A percentile compares a stretch with the other conserved stretches of the same genome.
These are phyloP conservation scores for Allobates femoralis DNA, from an alignment of 2,797 vertebrate genomes.

Conservation along the genomic window DNA sequence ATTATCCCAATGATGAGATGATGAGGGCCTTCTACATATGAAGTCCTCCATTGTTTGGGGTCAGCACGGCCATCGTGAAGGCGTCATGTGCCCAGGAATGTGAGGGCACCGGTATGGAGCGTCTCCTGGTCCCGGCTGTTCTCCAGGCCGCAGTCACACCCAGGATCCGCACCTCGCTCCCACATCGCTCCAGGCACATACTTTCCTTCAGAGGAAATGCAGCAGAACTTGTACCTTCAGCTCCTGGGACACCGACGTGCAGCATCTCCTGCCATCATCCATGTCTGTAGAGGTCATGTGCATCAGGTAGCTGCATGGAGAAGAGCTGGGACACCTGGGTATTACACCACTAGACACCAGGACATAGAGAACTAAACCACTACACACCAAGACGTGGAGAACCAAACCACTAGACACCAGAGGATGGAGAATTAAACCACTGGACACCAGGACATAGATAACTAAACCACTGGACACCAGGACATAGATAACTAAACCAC, in stretches of 20 bases:
- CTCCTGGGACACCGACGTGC: background rate
- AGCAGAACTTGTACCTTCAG: background rate
- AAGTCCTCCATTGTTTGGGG: background rate
- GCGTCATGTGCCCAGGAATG: slow-evolving; percentile 27
- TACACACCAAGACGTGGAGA: no score
- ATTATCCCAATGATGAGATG: no score
- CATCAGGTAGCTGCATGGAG: background rate
- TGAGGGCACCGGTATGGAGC: background rate
- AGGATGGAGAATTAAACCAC: background rate
- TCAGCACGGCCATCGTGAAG: background rate
- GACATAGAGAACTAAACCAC: no score
- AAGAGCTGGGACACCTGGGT: background rate
- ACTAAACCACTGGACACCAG: no score
- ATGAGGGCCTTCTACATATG: no score
- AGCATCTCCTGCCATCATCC: background rate
- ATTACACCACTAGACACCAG: no score
- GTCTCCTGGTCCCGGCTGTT: background rate
- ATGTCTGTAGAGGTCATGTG: background rate
- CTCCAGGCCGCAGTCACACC: background rate
- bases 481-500: no score
- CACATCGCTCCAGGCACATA: slow-evolving; percentile 9
- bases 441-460: background rate
- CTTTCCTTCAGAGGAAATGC: slow-evolving; percentile 32
- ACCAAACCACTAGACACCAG: background rate
- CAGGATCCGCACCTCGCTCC: background rate